A percentile compares a stretch with the other conserved stretches of the same genome.
Evolutionary conservation across 2,888 invertebrate species (phyloP).

Genomic region (Acleris cristana): DNA sequence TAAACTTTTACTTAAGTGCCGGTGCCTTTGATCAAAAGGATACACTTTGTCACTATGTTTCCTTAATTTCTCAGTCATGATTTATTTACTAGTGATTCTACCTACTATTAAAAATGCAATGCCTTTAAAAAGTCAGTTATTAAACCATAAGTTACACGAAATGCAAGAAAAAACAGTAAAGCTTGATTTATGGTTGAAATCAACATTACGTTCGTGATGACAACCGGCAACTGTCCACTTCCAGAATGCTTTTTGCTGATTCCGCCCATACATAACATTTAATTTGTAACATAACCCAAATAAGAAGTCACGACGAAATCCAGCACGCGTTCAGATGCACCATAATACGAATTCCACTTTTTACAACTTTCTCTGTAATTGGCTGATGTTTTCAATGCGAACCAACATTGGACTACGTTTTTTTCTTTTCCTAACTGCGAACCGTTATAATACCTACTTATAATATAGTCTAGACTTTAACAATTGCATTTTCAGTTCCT

Average conservation of each 20-base stretch:
- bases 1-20: too few relatives aligned
- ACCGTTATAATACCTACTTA: too few relatives aligned
- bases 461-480: slow-evolving; percentile 10
- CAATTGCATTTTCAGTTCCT: slow-evolving; percentile 1
- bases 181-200: background rate
- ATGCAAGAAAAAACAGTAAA: background rate
- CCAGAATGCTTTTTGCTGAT: slow-evolving; percentile 3
- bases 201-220: background rate
- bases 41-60: too few relatives aligned
- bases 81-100: too few relatives aligned
- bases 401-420: slow-evolving; percentile 11
- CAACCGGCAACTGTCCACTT: slow-evolving; percentile 6
- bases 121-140: too few relatives aligned
- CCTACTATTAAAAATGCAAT: too few relatives aligned
- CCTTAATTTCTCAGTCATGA: too few relatives aligned
- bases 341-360: slow-evolving; percentile 29
- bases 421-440: slow-evolving; percentile 15
- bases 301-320: slow-evolving; percentile 19
- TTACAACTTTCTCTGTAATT: slow-evolving; percentile 30
- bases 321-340: slow-evolving; percentile 27
- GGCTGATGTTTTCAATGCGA: slow-evolving; percentile 29
- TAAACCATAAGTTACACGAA: background rate
- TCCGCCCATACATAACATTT: slow-evolving; percentile 22
- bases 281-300: slow-evolving; percentile 26
- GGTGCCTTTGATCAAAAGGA: too few relatives aligned